phyloP scores from a whole-genome alignment of 2,113 vertebrate genomes.

The Garra rufa region DNA sequence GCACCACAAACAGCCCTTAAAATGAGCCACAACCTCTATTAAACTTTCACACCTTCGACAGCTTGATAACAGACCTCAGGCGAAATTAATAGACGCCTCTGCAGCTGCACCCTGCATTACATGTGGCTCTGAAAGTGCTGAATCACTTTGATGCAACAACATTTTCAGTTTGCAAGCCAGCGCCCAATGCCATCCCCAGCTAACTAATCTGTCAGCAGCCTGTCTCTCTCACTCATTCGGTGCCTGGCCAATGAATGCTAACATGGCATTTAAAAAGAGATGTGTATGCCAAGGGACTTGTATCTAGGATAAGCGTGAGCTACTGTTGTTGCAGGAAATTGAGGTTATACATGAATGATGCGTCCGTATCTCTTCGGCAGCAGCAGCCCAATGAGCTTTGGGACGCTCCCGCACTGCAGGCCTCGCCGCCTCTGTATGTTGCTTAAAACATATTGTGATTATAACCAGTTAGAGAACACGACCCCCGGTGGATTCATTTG shows the following conservation, averaged over 20 bases:
- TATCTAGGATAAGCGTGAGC: conserved; percentile 1
- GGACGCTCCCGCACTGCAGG: background rate
- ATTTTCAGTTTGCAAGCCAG: conserved; percentile 14
- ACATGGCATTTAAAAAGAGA: conserved; percentile 46
- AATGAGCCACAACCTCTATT: conserved; percentile 30
- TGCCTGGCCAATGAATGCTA: conserved; percentile 40
- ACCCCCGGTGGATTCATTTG: conserved; percentile 12
- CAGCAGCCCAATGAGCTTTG: conserved; percentile 17
- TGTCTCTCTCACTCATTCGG: conserved; percentile 11
- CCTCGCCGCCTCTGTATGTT: conserved; percentile 2
- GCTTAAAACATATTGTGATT: conserved; percentile 39
- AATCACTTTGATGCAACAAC: conserved; percentile 47
- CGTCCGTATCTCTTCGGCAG: conserved; percentile 26
- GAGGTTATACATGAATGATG: conserved; percentile 41
- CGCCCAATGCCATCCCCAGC: background rate
- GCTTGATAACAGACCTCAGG: conserved; percentile 13
- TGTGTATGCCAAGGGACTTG: conserved; percentile 33
- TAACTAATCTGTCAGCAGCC: conserved; percentile 27
- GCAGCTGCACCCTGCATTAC: conserved; percentile 4
- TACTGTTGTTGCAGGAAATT: conserved; percentile 24
- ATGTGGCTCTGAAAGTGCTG: conserved; percentile 45
- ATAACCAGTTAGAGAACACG: conserved; percentile 7
- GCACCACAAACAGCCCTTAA: background rate
- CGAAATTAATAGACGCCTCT: conserved; percentile 10
- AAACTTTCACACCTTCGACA: conserved; percentile 14